phyloP scores from a whole-genome alignment of 2,113 vertebrate genomes.

The Takifugu bimaculatus region DNA sequence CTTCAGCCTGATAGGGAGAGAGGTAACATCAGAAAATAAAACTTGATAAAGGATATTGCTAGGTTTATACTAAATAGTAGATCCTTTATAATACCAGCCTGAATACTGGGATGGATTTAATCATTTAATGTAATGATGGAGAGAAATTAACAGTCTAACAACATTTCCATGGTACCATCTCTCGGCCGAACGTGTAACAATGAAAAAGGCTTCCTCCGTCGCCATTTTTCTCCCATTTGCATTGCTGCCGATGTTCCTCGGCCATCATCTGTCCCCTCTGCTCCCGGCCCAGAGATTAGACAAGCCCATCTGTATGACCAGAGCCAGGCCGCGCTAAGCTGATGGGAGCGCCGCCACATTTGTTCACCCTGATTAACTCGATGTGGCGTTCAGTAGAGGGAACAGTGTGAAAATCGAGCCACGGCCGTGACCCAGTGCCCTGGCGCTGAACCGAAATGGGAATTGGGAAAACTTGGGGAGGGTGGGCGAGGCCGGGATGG shows the following conservation, averaged over 20 bases:
- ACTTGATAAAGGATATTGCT: no score
- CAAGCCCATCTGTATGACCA: conserved; percentile 69
- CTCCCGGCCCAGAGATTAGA: conserved; percentile 58
- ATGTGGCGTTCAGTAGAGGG: conserved; percentile 64
- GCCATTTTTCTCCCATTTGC: no score
- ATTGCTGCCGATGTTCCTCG: neutral
- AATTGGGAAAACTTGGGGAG: conserved; percentile 49
- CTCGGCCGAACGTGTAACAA: no score
- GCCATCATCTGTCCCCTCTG: conserved; percentile 16
- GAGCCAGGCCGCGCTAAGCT: conserved; percentile 59
- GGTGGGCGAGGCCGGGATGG: conserved; percentile 7
- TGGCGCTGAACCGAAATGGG: conserved; percentile 63
- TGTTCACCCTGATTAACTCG: conserved; percentile 81
- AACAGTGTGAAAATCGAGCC: conserved; percentile 76
- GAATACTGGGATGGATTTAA: no score
- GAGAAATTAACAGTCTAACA: no score
- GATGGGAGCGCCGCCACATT: conserved; percentile 61
- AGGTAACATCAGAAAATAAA: no score
- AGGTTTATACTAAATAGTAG: no score
- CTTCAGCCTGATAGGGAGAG: no score
- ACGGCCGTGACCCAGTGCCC: conserved; percentile 71
- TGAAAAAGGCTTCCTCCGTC: no score
- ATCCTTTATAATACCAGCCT: no score
- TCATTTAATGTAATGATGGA: no score
- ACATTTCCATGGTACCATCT: no score